Evolutionary conservation across 2,888 invertebrate genomes (phyloP).

Genomic region (Pterobdella sp.): DNA sequence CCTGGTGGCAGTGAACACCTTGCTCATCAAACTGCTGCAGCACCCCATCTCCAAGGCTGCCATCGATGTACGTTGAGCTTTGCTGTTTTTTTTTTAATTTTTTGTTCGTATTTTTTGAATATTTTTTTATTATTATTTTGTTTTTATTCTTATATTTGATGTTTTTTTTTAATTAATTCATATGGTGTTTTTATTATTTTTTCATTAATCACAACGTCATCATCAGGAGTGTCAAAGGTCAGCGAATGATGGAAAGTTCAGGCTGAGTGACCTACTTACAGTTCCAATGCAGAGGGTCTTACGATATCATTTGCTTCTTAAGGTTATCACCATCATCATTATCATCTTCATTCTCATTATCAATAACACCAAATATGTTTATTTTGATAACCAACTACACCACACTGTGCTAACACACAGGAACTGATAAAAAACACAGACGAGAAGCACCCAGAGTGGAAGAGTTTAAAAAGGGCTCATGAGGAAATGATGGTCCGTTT

Average conservation of each 20-base stretch:
- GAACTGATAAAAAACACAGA: constrained; percentile 54
- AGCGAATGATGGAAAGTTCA: constrained; percentile 87
- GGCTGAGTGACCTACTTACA: constrained; percentile 84
- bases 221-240: constrained; percentile 80
- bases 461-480: constrained; percentile 74
- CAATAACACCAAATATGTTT: background rate
- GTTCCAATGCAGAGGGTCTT: constrained; percentile 97
- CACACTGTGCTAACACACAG: constrained; percentile 39
- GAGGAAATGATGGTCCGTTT: constrained; percentile 77
- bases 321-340: constrained; percentile 54
- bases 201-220: background rate
- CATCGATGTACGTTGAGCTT: constrained; percentile 7
- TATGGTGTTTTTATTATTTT: background rate
- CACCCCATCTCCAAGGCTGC: constrained; percentile 27
- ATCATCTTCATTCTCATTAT: background rate
- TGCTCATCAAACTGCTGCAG: constrained; percentile 58
- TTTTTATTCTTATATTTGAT: background rate
- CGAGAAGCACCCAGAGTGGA: constrained; percentile 69
- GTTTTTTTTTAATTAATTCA: constrained; percentile 1
- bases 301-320: constrained; percentile 87
- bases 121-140: background rate
- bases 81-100: too few relatives aligned
- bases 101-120: too few relatives aligned
- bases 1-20: constrained; percentile 74
- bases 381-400: background rate